Percentiles rank a stretch among this genome's conserved stretches.
phyloP scores from a whole-genome alignment of 2,888 invertebrate species.

The Hirtodrosophila cameraria region DNA sequence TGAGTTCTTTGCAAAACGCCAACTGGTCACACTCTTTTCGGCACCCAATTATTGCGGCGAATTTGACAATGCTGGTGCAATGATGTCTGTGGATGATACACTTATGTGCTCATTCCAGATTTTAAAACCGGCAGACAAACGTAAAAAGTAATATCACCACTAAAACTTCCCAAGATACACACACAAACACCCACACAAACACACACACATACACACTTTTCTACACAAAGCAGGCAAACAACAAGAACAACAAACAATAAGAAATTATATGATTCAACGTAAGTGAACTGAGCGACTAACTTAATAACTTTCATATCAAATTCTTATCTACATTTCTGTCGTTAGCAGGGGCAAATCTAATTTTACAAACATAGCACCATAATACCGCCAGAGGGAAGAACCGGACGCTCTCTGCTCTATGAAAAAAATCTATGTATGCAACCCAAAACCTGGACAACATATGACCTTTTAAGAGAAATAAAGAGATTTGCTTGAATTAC shows the following conservation, averaged over 20 bases:
- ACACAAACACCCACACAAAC: slow-evolving; percentile 18
- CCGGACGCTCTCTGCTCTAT: slow-evolving; percentile 13
- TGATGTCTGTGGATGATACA: slow-evolving; percentile 99
- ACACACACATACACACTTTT: slow-evolving; percentile 38
- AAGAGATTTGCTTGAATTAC: slow-evolving; percentile 69
- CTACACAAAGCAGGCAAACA: slow-evolving; percentile 41
- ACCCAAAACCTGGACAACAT: slow-evolving; percentile 43
- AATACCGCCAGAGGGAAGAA: slow-evolving; percentile 25
- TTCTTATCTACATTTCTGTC: slow-evolving; percentile 67
- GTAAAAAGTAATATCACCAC: slow-evolving; percentile 87
- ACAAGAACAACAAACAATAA: slow-evolving; percentile 42
- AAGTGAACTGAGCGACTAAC: slow-evolving; percentile 42
- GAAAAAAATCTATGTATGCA: slow-evolving; percentile 16
- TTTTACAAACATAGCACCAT: slow-evolving; percentile 43
- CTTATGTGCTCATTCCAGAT: slow-evolving; percentile 99
- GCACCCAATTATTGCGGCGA: slow-evolving; percentile 98
- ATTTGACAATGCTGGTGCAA: slow-evolving; percentile 94
- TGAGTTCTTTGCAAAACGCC: slow-evolving; percentile 98
- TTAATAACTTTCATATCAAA: slow-evolving; percentile 30
- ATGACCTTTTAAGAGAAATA: slow-evolving; percentile 54
- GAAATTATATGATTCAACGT: slow-evolving; percentile 62
- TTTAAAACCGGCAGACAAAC: slow-evolving; percentile 98
- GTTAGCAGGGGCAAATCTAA: slow-evolving; percentile 59
- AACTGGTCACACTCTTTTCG: slow-evolving; percentile 95
- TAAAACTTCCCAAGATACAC: slow-evolving; percentile 45